Base-by-base conservation (phyloP, 53 echinoderm and acorn worm genomes). In the Echinarachnius parma region DNA sequence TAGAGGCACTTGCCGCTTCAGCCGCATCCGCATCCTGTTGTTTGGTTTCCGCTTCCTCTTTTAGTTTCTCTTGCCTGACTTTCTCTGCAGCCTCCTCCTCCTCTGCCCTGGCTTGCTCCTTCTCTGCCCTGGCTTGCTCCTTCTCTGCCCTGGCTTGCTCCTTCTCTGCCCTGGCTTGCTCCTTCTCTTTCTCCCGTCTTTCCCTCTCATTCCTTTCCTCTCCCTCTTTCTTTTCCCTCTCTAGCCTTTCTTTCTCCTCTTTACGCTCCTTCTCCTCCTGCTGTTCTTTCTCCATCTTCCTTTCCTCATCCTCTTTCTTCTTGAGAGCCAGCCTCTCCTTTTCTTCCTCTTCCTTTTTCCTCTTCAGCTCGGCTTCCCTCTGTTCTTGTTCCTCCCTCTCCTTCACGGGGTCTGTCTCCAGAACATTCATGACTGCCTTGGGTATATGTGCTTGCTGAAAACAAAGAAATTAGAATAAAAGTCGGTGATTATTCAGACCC, bases 361-460 rank as follows among this genome's bases (percentile, higher is more conserved):
- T 69, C 76, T 88, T 86, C 50, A 86, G 80, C 68, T 79, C 79
- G 48, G 60, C 31, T 26, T 80, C 86, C 27, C 37, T 59, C 48
- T 60, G 78, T 56, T 90, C 85, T 21, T 50, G 65, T 53, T 81
- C 62, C 47, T 74, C 79, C 14, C 78, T 81, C 50, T 85, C 92
- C 19, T 81, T 82, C 11, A 64, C 60, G 4, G 92, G 87, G 47
- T 92, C 92, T 4, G 75, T 92, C 49, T 96, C 96, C 42, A 96
- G 77, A 34, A 96, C 79, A 34, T 62, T 67, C 83, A 91, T 87
- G 61, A 89, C 75, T 16, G 90, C 49, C 42, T 78, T 82, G 14
- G 91, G 96, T 29, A 96, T 85, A 81, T 96, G 96, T 28, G 84
- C 75, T 87, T 87, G 84, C 96, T 96, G 83, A 45, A 53, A 69